These are phyloP conservation scores for Drosophila seguyi DNA, from an alignment of 1,140 invertebrate species.

Conservation along the genomic window DNA sequence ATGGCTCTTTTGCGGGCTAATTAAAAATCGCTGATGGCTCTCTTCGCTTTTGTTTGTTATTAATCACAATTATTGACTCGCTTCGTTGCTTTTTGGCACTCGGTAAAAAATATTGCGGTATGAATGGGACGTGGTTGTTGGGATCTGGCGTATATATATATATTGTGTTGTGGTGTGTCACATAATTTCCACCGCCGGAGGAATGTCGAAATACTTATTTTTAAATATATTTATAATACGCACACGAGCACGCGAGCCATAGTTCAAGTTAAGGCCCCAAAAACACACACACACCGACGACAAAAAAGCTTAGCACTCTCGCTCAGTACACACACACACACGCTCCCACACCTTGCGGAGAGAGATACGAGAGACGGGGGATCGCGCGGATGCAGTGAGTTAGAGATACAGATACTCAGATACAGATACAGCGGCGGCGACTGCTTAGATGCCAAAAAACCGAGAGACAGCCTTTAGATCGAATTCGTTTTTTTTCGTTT, in stretches of 20 bases:
- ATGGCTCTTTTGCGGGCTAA: constrained; percentile 33
- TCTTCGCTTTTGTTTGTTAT: constrained; percentile 50
- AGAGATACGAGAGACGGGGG: constrained; percentile 8
- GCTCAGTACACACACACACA: constrained; percentile 11
- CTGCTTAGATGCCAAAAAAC: constrained; percentile 33
- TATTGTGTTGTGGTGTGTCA: constrained; percentile 38
- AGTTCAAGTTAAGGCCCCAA: constrained; percentile 70
- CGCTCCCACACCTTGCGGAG: constrained; percentile 11
- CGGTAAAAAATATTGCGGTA: constrained; percentile 12
- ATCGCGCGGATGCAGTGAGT: constrained; percentile 38
- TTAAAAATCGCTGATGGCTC: constrained; percentile 32
- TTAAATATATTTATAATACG: constrained; percentile 73
- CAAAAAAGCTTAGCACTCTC: constrained; percentile 74
- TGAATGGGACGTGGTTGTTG: constrained; percentile 27
- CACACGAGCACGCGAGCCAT: constrained; percentile 56
- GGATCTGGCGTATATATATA: constrained; percentile 25
- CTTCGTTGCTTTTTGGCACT: constrained; percentile 54
- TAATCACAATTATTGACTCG: constrained; percentile 76
- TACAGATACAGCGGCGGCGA: constrained; percentile 35
- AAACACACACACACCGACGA: constrained; percentile 34
- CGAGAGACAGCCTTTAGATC: constrained; percentile 48
- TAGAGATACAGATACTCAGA: constrained; percentile 16
- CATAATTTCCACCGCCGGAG: constrained; percentile 61
- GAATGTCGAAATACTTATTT: constrained; percentile 83
- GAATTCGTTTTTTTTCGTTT: constrained; percentile 24